Evolutionary conservation across 1,140 invertebrate genomes (phyloP).

Genomic region (Tribolium madens): DNA sequence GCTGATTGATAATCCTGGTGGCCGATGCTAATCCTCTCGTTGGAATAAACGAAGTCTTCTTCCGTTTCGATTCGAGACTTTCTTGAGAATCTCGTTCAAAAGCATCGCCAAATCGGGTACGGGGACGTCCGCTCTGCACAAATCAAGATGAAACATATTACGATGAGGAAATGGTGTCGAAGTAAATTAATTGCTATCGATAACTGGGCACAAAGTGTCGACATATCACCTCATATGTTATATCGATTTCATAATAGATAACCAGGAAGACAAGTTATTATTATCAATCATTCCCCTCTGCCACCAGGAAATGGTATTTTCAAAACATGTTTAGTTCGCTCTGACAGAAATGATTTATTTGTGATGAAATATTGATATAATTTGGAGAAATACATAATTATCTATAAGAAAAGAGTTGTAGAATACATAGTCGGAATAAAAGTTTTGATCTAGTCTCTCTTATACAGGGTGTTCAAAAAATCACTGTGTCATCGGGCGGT

Average conservation of each 20-base stretch:
- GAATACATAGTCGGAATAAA: no score
- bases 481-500: no score
- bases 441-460: no score
- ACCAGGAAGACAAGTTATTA: constrained; percentile 25
- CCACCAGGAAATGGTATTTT: constrained; percentile 5
- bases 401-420: no score
- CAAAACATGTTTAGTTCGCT: constrained; percentile 11
- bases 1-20: constrained; percentile 80
- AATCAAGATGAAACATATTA: constrained; percentile 8
- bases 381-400: background rate
- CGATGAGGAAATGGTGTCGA: background rate
- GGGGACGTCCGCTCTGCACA: constrained; percentile 60
- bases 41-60: constrained; percentile 72
- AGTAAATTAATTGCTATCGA: constrained; percentile 13
- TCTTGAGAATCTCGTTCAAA: constrained; percentile 68
- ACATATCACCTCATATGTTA: constrained; percentile 11
- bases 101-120: constrained; percentile 65
- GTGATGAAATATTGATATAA: background rate
- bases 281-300: constrained; percentile 23
- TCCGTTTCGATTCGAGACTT: constrained; percentile 66
- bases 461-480: no score
- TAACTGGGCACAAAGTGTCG: background rate
- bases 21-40: constrained; percentile 77
- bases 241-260: constrained; percentile 30
- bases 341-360: constrained; percentile 11